A percentile compares a stretch with the other conserved stretches of the same genome.
Conservation (phyloP, 2,888 invertebrate species). For the Macrosiphum euphorbiae region DNA sequence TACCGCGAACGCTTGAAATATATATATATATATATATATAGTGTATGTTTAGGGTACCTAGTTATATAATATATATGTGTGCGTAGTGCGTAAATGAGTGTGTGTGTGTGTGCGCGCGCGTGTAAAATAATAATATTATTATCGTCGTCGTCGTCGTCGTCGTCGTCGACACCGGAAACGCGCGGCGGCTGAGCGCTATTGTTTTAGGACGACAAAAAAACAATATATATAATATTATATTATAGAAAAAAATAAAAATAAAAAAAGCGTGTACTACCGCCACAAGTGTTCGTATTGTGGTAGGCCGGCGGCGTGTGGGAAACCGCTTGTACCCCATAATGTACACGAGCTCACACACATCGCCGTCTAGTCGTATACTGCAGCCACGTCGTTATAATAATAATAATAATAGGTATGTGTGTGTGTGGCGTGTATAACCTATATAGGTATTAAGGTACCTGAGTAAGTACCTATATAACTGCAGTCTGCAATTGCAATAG, state of each 20-base stretch:
- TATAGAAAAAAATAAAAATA: neutral
- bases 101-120: neutral
- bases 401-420: neutral
- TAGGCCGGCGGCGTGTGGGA: conserved; percentile 51
- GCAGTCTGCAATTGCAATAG: neutral
- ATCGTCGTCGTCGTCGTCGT: conserved; percentile 22
- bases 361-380: neutral
- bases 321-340: neutral
- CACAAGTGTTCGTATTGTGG: conserved; percentile 62
- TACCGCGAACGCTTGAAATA: neutral
- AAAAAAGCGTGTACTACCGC: conserved; percentile 32
- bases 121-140: conserved; percentile 28
- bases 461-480: neutral
- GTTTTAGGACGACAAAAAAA: conserved; percentile 50
- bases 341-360: neutral
- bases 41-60: neutral
- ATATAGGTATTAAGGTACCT: neutral
- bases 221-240: conserved; percentile 8
- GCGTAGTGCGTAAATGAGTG: neutral
- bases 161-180: conserved; percentile 34
- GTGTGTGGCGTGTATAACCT: neutral
- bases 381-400: neutral
- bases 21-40: neutral
- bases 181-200: conserved; percentile 40
- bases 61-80: neutral